Evolutionary conservation across 1,140 invertebrate species (phyloP).

Genomic region (Trigoniulus corallinus): DNA sequence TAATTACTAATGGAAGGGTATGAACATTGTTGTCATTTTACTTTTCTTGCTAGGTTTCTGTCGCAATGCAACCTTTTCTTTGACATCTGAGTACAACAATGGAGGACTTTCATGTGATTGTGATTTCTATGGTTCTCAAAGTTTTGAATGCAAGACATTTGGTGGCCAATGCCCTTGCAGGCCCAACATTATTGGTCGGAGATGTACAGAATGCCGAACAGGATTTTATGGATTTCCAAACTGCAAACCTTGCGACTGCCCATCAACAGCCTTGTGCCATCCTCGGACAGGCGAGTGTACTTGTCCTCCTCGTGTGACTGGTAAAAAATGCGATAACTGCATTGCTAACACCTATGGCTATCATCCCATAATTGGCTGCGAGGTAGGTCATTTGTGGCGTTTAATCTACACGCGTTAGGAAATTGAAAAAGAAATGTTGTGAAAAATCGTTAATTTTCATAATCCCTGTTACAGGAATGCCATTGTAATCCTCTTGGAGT

Average conservation of each 20-base stretch:
- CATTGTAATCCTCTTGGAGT: conserved; percentile 74
- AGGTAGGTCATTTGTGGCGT: conserved; percentile 25
- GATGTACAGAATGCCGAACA: conserved; percentile 73
- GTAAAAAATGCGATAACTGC: conserved; percentile 71
- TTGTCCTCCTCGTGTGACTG: conserved; percentile 38
- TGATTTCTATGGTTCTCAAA: conserved; percentile 69
- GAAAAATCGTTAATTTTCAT: conserved; percentile 10
- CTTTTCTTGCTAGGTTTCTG: conserved; percentile 50
- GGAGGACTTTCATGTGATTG: conserved; percentile 79
- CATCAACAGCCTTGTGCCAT: conserved; percentile 62
- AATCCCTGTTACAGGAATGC: conserved; percentile 41
- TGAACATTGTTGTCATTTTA: neutral
- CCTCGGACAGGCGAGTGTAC: conserved; percentile 41
- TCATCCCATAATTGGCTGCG: conserved; percentile 86
- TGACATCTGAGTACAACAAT: conserved; percentile 87
- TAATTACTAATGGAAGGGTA: neutral
- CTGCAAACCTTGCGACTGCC: conserved; percentile 74
- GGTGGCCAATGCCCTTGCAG: conserved; percentile 93
- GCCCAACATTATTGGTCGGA: conserved; percentile 80
- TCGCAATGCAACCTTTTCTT: conserved; percentile 72
- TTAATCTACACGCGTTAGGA: no score
- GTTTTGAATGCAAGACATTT: conserved; percentile 73
- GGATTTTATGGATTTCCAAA: conserved; percentile 92
- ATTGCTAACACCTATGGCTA: conserved; percentile 79
- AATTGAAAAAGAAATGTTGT: no score